These are phyloP conservation scores for Ceramica pisi DNA, from an alignment of 2,888 invertebrate genomes.

Conservation along the genomic window DNA sequence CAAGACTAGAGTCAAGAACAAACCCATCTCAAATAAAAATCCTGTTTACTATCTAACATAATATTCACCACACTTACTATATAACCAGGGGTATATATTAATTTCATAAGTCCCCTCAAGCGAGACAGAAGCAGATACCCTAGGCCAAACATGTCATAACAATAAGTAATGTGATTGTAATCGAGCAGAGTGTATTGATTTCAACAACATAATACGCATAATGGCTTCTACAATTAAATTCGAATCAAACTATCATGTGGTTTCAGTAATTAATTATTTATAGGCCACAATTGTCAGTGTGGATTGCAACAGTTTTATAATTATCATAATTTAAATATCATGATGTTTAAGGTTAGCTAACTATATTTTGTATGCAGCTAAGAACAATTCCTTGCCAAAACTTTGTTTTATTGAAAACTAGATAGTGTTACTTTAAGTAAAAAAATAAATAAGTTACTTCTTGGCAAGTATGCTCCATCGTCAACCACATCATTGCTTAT, in stretches of 20 bases:
- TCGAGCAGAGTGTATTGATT: constrained; percentile 38
- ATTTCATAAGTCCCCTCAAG: background rate
- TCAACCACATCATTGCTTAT: no score
- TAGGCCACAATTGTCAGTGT: constrained; percentile 13
- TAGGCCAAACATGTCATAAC: constrained; percentile 19
- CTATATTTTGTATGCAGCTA: no score
- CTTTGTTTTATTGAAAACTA: no score
- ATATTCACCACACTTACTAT: background rate
- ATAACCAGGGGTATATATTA: background rate
- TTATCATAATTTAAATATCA: background rate
- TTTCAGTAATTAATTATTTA: constrained; percentile 39
- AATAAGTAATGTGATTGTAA: constrained; percentile 41
- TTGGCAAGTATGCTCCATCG: no score
- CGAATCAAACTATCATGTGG: constrained; percentile 30
- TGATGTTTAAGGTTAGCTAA: background rate
- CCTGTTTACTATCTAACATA: no score
- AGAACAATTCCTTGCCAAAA: no score
- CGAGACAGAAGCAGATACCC: background rate
- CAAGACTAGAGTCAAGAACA: no score
- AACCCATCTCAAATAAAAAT: no score
- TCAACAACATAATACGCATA: constrained; percentile 22
- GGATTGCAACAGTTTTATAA: constrained; percentile 10
- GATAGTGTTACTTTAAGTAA: no score
- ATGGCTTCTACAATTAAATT: constrained; percentile 41
- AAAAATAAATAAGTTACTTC: no score